Evolutionary conservation across 2,888 invertebrate species (phyloP).

Genomic region (Brachyptera putata): DNA sequence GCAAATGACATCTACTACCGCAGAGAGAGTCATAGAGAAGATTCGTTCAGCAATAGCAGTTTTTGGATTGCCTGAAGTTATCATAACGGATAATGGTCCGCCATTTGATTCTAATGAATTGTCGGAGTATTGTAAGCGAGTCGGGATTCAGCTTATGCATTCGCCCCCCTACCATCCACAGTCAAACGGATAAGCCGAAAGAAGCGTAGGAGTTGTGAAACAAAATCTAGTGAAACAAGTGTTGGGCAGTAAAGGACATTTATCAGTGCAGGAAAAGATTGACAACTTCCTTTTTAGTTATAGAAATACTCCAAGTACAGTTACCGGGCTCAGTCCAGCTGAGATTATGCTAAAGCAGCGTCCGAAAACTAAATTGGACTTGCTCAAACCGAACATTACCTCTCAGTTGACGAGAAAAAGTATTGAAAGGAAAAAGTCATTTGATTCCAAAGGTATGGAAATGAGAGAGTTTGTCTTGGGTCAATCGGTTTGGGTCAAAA

Average conservation of each 20-base stretch:
- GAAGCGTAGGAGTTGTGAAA: background rate
- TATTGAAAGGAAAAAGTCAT: no score
- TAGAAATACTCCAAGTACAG: background rate
- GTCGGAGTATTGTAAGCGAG: slow-evolving; percentile 29
- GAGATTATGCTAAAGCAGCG: slow-evolving; percentile 27
- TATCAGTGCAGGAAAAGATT: background rate
- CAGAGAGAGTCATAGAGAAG: slow-evolving; percentile 29
- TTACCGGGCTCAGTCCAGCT: slow-evolving; percentile 27
- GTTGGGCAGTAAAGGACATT: background rate
- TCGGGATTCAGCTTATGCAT: slow-evolving; percentile 31
- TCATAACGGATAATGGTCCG: slow-evolving; percentile 37
- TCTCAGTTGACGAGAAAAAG: no score
- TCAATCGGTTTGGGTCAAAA: no score
- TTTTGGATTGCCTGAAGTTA: slow-evolving; percentile 35
- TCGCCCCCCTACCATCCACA: slow-evolving; percentile 35
- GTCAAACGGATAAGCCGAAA: slow-evolving; percentile 30
- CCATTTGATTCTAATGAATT: slow-evolving; percentile 37
- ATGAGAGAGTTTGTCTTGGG: no score
- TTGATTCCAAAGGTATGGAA: no score
- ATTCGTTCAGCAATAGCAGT: slow-evolving; percentile 33
- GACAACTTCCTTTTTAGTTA: background rate
- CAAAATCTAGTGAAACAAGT: background rate
- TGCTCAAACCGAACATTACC: background rate
- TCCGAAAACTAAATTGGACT: slow-evolving; percentile 21
- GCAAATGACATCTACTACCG: slow-evolving; percentile 32